Base-by-base conservation (phyloP, 2,888 invertebrate genomes). In the Empis livida region DNA sequence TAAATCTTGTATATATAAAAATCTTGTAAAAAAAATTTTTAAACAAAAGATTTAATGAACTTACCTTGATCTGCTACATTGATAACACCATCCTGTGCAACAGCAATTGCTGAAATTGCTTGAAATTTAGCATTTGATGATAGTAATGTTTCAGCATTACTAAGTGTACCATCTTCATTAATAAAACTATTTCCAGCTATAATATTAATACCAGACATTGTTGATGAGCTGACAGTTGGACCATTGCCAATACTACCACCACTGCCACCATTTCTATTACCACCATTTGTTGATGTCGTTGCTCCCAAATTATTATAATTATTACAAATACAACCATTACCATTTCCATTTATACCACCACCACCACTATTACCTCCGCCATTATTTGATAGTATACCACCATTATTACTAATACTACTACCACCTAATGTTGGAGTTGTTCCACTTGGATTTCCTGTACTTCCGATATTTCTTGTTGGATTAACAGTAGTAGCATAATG, bases 71-170 rank as follows among this genome's bases (percentile, higher is more conserved):
- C 97, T 37, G 95, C 92, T 45, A 97, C 85, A 70, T 95, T 90
- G 42, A 97, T 75, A 47, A 92, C 86, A n/a, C 95, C 94, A 65
- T 94, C 93, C 32, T 95, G 92, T 30, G 94, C 91, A 37, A 96
- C 92, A 11, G 93, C 86, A 39, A 97, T 76, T 11, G 94, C 89
- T 37, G 88, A 88, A 63, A 89, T 87, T 6, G 86, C 82, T 58
- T 84, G 86, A 71, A 94, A 90, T 63, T 86, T 82, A 0, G 92
- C 91, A 64, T 92, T 92, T 5, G 91, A 89, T 2, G 93, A 92
- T 17, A 93, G 70, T 53, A 92, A 70, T 20, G 89, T 91, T 67
- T 87, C 87, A 2, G 88, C 84, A 63, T 84, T 86, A 53, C 83
- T 84, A 46, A 66, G 50, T n/a, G 65, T 66, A 45, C 64, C 64